Evolutionary conservation across 2,113 vertebrate genomes (phyloP).

Genomic region (Centropristis striata): DNA sequence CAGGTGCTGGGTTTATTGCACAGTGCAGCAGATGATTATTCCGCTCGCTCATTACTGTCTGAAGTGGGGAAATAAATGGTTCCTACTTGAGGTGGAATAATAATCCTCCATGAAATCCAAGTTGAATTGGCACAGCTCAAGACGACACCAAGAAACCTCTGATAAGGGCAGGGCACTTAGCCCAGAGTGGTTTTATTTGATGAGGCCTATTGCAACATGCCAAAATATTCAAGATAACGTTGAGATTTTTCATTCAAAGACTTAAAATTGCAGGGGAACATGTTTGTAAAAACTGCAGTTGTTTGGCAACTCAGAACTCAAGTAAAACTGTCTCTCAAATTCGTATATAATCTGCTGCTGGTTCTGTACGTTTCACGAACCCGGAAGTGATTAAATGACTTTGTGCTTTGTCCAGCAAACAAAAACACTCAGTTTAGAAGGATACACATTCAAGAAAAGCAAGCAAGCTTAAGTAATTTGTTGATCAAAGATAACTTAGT

Average conservation of each 20-base stretch:
- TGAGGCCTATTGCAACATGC: slow-evolving; percentile 23
- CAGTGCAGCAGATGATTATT: slow-evolving; percentile 63
- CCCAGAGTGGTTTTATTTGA: slow-evolving; percentile 41
- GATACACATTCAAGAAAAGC: not conserved
- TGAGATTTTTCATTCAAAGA: not conserved
- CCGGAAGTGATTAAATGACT: too few relatives aligned
- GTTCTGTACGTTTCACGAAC: not conserved
- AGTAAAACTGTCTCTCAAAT: not conserved
- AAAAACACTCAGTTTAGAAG: not conserved
- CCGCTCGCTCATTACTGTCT: slow-evolving; percentile 61
- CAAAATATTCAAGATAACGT: not conserved
- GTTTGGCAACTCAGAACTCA: not conserved
- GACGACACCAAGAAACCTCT: slow-evolving; percentile 30
- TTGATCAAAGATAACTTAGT: not conserved
- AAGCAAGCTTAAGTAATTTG: not conserved
- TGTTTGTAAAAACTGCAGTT: not conserved
- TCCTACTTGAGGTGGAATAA: slow-evolving; percentile 61
- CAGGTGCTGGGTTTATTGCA: slow-evolving; percentile 54
- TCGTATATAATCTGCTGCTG: not conserved
- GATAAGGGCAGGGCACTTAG: slow-evolving; percentile 42
- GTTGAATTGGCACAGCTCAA: slow-evolving; percentile 57
- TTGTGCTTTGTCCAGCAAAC: not conserved
- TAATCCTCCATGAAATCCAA: slow-evolving; percentile 57
- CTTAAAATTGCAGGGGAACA: not conserved
- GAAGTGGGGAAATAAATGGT: slow-evolving; percentile 68